phyloP scores from a whole-genome alignment of 2,797 vertebrate species.

The Phrynocephalus forsythii region DNA sequence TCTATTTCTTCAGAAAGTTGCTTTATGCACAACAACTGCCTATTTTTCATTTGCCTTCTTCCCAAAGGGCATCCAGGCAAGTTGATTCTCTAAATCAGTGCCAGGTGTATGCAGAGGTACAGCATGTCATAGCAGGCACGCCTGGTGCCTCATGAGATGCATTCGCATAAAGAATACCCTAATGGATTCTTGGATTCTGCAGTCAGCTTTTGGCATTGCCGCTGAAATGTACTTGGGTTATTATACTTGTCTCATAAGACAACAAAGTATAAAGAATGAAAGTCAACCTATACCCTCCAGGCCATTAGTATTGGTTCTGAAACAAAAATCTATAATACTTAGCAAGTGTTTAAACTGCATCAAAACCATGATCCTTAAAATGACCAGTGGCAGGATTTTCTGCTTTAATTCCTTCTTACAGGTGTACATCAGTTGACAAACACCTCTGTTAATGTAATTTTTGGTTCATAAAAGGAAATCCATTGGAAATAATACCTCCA shows the following conservation, averaged over 20 bases:
- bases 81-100: conserved; percentile 16
- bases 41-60: conserved; percentile 22
- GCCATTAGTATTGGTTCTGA: conserved; percentile 4
- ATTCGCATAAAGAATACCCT: neutral
- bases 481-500: too few species aligned
- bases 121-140: conserved; percentile 39
- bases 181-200: neutral
- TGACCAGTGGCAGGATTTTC: conserved; percentile 26
- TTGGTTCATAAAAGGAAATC: too few species aligned
- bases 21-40: conserved; percentile 14
- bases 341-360: conserved; percentile 21
- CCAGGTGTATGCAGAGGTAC: conserved; percentile 10
- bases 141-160: conserved; percentile 5
- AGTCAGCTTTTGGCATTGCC: neutral
- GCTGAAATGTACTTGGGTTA: conserved; percentile 6
- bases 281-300: conserved; percentile 2
- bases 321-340: conserved; percentile 28
- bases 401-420: neutral
- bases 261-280: conserved; percentile 14
- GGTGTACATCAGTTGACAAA: too few species aligned
- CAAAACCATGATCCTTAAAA: conserved; percentile 28
- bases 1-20: conserved; percentile 1
- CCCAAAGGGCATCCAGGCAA: conserved; percentile 33
- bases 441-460: too few species aligned
- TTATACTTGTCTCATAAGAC: neutral